Base-by-base conservation (phyloP, 2,888 invertebrate genomes). In the Pediacus dermestoides region DNA sequence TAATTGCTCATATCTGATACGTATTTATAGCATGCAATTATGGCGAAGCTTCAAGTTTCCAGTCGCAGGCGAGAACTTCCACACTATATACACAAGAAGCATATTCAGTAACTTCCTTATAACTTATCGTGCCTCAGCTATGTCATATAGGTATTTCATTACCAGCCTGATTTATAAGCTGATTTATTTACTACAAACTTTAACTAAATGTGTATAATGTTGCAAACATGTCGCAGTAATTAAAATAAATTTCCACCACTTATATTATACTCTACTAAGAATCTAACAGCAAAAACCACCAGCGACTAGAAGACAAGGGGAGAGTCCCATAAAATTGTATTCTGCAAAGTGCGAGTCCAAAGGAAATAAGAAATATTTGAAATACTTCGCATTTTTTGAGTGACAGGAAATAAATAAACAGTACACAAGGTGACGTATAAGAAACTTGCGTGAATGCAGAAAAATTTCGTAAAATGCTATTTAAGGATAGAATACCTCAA, bases 121-220 rank as follows among this genome's bases (percentile, higher is more conserved):
- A 55, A 60, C 45, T 58, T 60, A 61, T 57, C 49, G 58, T 52
- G 54, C 55, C 54, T 60, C 60, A 61, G 60, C 53, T 39, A 52
- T 57, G 62, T 63, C 65, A 64, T 66, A 67, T 66, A 67, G 67
- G 66, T 68, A 68, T 68, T 69, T 69, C 67, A 67, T 69, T 68
- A 68, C 64, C 50, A 51, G 52, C 50, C 56, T 67, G 65, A 68
- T 68, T 68, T 68, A 68, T 65, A 48, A 26, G 50, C 46, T 53
- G 57, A 62, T 60, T 63, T 61, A 62, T 63, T 63, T 52, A 55
- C 52, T 53, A 46, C 48, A 55, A 58, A 57, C 53, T 55, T 52
- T 28, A 28, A 56, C 53, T 55, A 60, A 59, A 58, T 55, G 46
- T 28, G 28, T 28, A 28, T 45, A 44, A 50, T 49, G 52, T 49